Conservation (phyloP, 2,797 vertebrate species). For the Mus minutoides region DNA sequence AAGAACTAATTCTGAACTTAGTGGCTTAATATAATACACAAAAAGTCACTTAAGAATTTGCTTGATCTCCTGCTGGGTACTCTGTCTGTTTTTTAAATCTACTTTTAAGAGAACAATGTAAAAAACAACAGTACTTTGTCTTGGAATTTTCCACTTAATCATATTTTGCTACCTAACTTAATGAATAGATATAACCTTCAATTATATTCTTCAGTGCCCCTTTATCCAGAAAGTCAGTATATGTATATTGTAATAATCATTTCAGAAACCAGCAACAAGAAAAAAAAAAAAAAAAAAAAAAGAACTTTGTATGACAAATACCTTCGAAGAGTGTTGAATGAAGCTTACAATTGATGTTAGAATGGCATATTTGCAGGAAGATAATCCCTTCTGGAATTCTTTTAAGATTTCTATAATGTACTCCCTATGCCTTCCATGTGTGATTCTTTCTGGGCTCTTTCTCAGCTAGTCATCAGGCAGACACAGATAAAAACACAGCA, state of each 20-base stretch:
- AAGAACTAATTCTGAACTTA: background rate
- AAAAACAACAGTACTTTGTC: background rate
- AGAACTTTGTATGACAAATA: rapidly evolving
- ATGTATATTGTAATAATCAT: background rate
- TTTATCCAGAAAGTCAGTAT: background rate
- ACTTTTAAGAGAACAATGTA: background rate
- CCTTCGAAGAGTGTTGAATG: background rate
- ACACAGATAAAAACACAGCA: background rate
- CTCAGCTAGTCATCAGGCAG: background rate
- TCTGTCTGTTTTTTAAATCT: background rate
- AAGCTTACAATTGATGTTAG: background rate
- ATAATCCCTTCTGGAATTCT: background rate
- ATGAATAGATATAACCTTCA: background rate
- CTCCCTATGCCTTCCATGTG: background rate
- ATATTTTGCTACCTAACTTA: background rate
- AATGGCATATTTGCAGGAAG: background rate
- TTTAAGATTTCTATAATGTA: background rate
- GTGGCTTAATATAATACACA: background rate
- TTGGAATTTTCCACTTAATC: background rate
- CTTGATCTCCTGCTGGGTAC: background rate
- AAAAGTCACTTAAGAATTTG: background rate
- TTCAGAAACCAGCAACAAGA: background rate
- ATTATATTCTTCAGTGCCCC: background rate
- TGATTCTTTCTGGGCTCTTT: background rate
- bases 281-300: background rate